Percentiles rank a stretch among this genome's conserved stretches.
Evolutionary conservation across 2,113 vertebrate species (phyloP).

Genomic region (Haemorhous mexicanus): DNA sequence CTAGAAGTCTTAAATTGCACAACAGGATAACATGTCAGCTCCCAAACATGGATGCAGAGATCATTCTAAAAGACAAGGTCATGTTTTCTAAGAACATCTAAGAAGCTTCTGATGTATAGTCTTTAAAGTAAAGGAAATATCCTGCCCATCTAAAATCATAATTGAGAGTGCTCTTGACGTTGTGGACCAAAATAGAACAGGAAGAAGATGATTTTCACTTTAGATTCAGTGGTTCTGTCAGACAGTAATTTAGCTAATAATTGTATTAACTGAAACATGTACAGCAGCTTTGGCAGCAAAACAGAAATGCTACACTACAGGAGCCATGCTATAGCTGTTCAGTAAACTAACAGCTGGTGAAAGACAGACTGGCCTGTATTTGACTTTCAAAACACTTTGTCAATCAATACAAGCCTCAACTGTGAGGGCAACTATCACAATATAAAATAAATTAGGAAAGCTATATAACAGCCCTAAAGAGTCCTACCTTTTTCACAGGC

Average conservation of each 20-base stretch:
- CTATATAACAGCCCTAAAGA: neutral
- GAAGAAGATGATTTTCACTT: neutral
- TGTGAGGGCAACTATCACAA: neutral
- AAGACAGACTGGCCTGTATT: neutral
- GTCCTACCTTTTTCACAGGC: neutral
- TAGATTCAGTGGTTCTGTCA: neutral
- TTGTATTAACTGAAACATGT: slow-evolving; percentile 20
- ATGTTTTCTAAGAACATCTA: neutral
- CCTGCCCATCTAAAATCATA: neutral
- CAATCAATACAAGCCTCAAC: slow-evolving; percentile 22
- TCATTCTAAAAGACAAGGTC: neutral
- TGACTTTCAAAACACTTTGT: slow-evolving; percentile 21
- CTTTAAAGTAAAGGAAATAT: neutral
- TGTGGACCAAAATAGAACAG: neutral
- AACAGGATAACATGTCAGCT: neutral
- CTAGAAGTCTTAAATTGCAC: neutral
- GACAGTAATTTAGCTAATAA: neutral
- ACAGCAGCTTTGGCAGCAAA: slow-evolving; percentile 3
- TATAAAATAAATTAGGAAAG: neutral
- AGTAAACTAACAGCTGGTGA: neutral
- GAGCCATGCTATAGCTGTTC: neutral
- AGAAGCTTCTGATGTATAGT: neutral
- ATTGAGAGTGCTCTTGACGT: neutral
- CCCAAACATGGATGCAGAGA: neutral
- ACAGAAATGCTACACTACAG: neutral